Base-by-base conservation (phyloP, 2,113 vertebrate species). In the Chloropsis cyanopogon region DNA sequence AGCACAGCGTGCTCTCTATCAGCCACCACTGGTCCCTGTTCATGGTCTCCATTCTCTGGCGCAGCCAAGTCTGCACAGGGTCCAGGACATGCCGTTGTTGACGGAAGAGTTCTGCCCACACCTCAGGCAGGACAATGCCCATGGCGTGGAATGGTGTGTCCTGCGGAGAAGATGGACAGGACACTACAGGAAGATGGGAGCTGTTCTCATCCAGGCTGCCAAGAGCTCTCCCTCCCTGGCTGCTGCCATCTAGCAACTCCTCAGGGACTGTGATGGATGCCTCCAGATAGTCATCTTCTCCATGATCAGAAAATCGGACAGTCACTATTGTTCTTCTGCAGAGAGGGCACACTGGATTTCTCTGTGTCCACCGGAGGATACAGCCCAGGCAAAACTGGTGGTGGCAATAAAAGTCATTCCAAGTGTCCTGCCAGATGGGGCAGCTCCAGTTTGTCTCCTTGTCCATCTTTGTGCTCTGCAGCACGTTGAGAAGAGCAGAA, bases 401-500 rank as follows among this genome's bases (percentile, higher is more conserved):
- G 24, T 42, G 31, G 33, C 53, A 70, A 11, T 16, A 44, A 33
- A 69, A 2, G 28, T 16, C 24, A 23, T 65, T n/a, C 10, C 1
- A 23, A 52, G 10, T 53, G 33, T 72, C 57, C 31, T 88, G 12
- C 5, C 57, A 42, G 49, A 63, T 56, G 16, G 41, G 20, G 4
- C 29, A 87, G 29, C 8, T 87, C 7, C 7, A 1, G 8, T 47
- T 4, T 0, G 10, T 54, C 10, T 54, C 28, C 1, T 2, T 61
- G 23, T 39, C 6, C 37, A 54, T 69, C 6, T 52, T 54, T 33
- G 56, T 39, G 22, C 39, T 53, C 41, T 61, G 19, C 15, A 63
- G 39, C 41, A 11, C 0, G 1, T 3, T 6, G 14, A 4, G 33
- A 2, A 86, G 22, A 46, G 22, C 4, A 4, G 5, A 39, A 19